Evolutionary conservation across 2,888 invertebrate species (phyloP), one percentile per base, ranked within the genome.

Genomic region (Cantharis flavilabris): DNA sequence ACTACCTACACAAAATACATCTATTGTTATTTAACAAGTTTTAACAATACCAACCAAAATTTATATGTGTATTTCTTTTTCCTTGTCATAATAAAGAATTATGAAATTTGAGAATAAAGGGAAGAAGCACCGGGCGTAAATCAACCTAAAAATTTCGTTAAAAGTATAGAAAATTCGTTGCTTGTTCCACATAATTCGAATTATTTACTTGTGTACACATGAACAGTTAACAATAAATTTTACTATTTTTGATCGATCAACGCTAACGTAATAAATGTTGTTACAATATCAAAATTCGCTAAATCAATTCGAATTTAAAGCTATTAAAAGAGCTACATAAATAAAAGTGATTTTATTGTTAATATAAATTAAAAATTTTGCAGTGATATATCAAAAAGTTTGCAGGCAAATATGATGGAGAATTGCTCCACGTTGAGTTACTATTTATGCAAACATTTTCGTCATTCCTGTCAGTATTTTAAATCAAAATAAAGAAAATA

Each of bases 1-100:
- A 82, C 80, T 81, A 83, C 82, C 83, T 82, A 81, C 82, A 82
- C 80, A 81, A 83, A 82, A 72, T 78, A 80, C 75, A 76, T 79
- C 76, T 79, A 80, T 81, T 81, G 80, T 77, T 78, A 81, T 80
- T 81, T 83, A 82, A 83, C 83, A 81, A 81, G 81, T 77, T 71
- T 20, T 18, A 80, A 79, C 80, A 79, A 81, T 81, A 82, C 82
- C 81, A 49, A 49, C 49, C 13, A 49, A 49, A 49, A 49, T 49
- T n/a, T 49, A 49, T 49, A 83, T 82, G 81, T 81, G 79, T 74
- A 78, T 76, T 82, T 79, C 49, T 49, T 49, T 49, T n/a, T 49
- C 49, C 49, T 49, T 49, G 49, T 49, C 49, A 49, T 49, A 49
- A 49, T 49, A 49, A 49, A 49, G 49, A 49, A 49, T 49, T 49